Base-by-base conservation (phyloP, 1,140 invertebrate genomes). In the Drosophila punjabiensis region DNA sequence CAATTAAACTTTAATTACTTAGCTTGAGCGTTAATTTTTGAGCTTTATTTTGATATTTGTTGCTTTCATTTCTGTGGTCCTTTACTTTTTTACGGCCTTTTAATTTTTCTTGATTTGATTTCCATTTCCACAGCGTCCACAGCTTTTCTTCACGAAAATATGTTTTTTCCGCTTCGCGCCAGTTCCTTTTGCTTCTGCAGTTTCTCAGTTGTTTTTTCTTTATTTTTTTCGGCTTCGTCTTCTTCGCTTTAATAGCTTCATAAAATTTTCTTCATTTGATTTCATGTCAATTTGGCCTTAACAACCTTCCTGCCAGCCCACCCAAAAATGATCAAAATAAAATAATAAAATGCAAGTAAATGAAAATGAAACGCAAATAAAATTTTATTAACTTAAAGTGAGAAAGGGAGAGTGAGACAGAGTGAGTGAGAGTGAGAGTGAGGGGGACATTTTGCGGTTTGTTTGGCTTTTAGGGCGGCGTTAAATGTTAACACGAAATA, bases 291-390 rank as follows among this genome's bases (percentile, higher is more conserved):
- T 87, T 88, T 82, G 69, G 43, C 16, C 30, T 28, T 32, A 58
- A 65, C 52, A 65, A 39, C 35, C 24, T 39, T 16, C 35, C 63
- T 6, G 5, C 20, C 52, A 37, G n/a, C 52, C 24, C 33, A 32
- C 43, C 50, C 58, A 64, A 64, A 76, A 85, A 73, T 79, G 84
- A 77, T 73, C 76, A 33, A 80, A 88, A 87, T 88, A 87, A 86
- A 87, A 83, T 86, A 85, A 86, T 88, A 86, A 87, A 88, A 87
- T 65, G 76, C 83, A 77, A 83, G 76, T 76, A 88, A 87, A 80
- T 88, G 83, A 87, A 77, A 87, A 88, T 83, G 71, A 87, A 88
- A 80, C 71, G 84, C 71, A 88, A 83, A 88, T 83, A 87, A 83
- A 88, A 83, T 87, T 88, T 87, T 88, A 87, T 83, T 50, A 82